Base-by-base conservation (phyloP, 2,888 invertebrate species). In the Eupithecia pulchellata region DNA sequence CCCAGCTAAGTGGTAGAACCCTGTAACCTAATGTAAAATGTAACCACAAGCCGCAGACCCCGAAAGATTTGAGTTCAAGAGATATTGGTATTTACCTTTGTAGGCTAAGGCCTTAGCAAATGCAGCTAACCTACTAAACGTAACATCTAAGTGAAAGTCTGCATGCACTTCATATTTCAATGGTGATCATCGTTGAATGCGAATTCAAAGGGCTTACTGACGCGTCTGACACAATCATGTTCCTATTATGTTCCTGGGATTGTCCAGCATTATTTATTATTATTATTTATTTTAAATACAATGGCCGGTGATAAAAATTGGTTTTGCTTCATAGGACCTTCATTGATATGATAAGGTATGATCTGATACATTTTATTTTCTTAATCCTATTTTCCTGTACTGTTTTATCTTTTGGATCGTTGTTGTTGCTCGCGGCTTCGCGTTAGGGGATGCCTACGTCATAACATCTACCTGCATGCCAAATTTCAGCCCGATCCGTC, bases 11-110 rank as follows among this genome's bases (percentile, higher is more conserved):
- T 58, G 30, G n/a, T 32, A 61, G 58, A 61, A 1, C 32, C 34
- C 20, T 61, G 4, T 36, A 32, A 20, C 29, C 29, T 60, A 61
- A 25, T 34, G 14, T 61, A 13, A 34, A n/a, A n/a, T 36, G 34
- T 8, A 34, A 34, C 61, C 61, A 61, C 58, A 60, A 60, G 34
- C 61, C 61, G 14, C 61, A 61, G 34, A 61, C 34, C 25, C 32
- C n/a, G 2, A 32, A 61, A 61, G 32, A 5, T 13, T 11, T 34
- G 30, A 61, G 32, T 20, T 61, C 34, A 17, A 34, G 32, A 57
- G 27, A 36, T 32, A 20, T 60, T 60, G 32, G 13, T 20, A 4
- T n/a, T 61, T 32, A 13, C 20, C 13, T 61, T 30, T 61, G 34
- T 61, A 61, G 61, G 58, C 32, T 60, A 30, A 30, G 32, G 30